Evolutionary conservation across 2,113 vertebrate species (phyloP), one percentile per base, ranked within the genome.

Genomic region (Mormoops blainvillei): DNA sequence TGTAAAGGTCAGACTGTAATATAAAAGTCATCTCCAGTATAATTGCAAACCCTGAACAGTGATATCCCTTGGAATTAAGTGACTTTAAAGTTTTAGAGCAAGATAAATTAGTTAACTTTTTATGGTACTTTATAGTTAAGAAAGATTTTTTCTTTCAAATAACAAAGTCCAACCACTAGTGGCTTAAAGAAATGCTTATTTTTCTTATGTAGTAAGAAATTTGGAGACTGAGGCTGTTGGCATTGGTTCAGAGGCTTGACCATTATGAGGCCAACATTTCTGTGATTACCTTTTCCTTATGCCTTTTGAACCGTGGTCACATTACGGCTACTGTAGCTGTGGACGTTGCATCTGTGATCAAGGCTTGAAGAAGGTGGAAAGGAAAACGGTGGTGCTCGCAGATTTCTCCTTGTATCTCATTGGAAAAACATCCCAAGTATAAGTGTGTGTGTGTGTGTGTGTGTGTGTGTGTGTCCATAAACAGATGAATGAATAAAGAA

Each of bases 1-100:
- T 78, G 24, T 16, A 97, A 98, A 98, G 85, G 91, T 97, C 96
- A 97, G 81, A 45, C 48, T 85, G 13, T 78, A 73, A 77, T 41
- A 63, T 61, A 92, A 96, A 97, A 98, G 76, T 78, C 85, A 78
- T 63, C 81, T 70, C 73, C 20, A 58, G 54, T 26, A 43, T 86
- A 50, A 96, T 45, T 82, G 68, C 91, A 88, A 68, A 86, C 67
- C 82, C 77, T 43, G 41, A 94, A 91, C 81, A 91, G 33, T 81
- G 54, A 92, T 31, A 61, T 76, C 54, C 41, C 70, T 76, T 95
- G 81, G 67, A 94, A 96, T 92, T 94, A 93, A 94, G 52, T 85
- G 90, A 71, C 88, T 94, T 93, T 85, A 74, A 88, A 80, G 26
- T 85, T 77, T 54, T 63, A 77, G 58, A 70, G 43, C 38, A 88